A percentile compares a stretch with the other conserved stretches of the same genome.
phyloP scores from a whole-genome alignment of 2,888 invertebrate genomes.

The Gryllus longicercus region DNA sequence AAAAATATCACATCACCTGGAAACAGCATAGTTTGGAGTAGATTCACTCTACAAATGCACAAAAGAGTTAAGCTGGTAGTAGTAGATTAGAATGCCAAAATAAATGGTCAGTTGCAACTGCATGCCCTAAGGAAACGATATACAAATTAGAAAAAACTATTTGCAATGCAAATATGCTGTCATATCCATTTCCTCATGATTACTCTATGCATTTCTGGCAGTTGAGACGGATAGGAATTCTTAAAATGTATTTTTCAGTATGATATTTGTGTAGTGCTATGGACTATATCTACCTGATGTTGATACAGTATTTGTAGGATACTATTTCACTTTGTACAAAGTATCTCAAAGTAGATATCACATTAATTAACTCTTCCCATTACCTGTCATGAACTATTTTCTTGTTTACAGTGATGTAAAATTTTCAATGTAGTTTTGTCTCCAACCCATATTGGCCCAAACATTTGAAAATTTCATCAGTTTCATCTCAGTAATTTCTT shows the following conservation, averaged over 20 bases:
- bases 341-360: not conserved
- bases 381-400: not conserved
- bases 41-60: not conserved
- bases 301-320: not conserved
- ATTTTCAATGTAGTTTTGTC: not conserved
- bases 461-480: not conserved
- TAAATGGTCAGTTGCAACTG: slow-evolving; percentile 3
- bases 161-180: not conserved
- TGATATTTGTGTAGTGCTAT: not conserved
- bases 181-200: not conserved
- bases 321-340: not conserved
- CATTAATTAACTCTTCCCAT: not conserved
- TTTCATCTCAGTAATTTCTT: not conserved
- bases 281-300: not conserved
- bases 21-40: slow-evolving; percentile 1
- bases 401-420: not conserved
- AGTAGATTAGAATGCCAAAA: not conserved
- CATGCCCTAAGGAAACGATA: not conserved
- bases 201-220: not conserved
- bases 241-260: not conserved
- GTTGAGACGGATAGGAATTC: slow-evolving; percentile 17
- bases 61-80: not conserved
- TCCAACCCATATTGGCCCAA: slow-evolving; percentile 9
- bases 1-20: not conserved
- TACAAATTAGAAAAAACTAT: not conserved